Percentiles rank a stretch among this genome's conserved stretches.
Evolutionary conservation across 2,113 vertebrate genomes (phyloP).

Genomic region (Fukomys damarensis): DNA sequence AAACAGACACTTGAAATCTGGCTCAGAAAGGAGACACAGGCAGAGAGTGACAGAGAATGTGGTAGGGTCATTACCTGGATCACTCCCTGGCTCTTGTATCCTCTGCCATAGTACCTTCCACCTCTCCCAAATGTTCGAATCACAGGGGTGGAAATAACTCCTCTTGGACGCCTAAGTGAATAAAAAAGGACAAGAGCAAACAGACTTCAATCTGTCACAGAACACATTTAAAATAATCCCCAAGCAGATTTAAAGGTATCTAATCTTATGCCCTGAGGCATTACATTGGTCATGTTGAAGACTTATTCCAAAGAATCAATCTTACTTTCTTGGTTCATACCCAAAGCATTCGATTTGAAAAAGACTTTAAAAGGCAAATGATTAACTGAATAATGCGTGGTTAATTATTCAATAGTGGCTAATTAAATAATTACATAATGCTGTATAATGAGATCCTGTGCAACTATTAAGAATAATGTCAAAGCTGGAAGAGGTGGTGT

Average conservation of each 20-base stretch:
- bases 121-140: constrained; percentile 95
- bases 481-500: not conserved
- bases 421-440: constrained; percentile 1
- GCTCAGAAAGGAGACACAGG: not conserved
- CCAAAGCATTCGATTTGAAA: not conserved
- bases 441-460: not conserved
- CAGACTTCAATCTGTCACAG: not conserved
- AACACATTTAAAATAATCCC: not conserved
- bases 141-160: constrained; percentile 96
- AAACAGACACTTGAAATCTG: not conserved
- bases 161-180: constrained; percentile 90
- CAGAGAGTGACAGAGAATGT: constrained; percentile 37
- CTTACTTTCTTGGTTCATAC: not conserved
- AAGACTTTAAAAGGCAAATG: not conserved
- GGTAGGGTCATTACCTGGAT: constrained; percentile 88
- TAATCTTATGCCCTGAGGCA: not conserved
- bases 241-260: not conserved
- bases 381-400: not conserved
- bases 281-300: not conserved
- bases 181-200: constrained; percentile 67
- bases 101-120: constrained; percentile 90
- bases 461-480: not conserved
- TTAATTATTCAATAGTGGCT: constrained; percentile 35
- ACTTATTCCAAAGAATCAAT: not conserved
- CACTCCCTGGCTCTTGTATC: constrained; percentile 92